A percentile compares a stretch with the other conserved stretches of the same genome.
Evolutionary conservation across 1,140 invertebrate species (phyloP).

Genomic region (Mycetomoellerius zeteki): DNA sequence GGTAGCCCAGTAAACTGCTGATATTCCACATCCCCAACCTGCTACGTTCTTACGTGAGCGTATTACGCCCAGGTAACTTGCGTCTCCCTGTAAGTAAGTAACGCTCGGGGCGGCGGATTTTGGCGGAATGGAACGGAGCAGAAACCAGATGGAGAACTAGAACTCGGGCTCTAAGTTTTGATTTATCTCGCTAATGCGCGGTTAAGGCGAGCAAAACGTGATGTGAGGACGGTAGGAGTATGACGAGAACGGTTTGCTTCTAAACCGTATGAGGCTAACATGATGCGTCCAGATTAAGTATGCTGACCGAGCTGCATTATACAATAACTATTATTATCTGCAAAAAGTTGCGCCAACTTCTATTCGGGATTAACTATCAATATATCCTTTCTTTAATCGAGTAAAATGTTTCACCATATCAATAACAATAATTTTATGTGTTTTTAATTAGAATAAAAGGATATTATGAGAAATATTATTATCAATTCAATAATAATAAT

Average conservation of each 20-base stretch:
- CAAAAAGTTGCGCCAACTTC: neutral
- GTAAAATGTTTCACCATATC: neutral
- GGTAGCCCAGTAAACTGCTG: constrained; percentile 31
- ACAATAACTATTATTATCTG: neutral
- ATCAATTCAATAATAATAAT: neutral
- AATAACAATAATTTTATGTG: neutral
- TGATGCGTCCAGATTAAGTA: constrained; percentile 33
- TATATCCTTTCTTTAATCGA: neutral
- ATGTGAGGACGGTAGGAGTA: constrained; percentile 75
- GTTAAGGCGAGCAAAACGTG: constrained; percentile 60
- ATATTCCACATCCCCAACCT: constrained; percentile 60
- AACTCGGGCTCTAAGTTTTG: constrained; percentile 83
- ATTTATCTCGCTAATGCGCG: constrained; percentile 82
- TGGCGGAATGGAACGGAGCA: constrained; percentile 76
- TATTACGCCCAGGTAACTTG: constrained; percentile 57
- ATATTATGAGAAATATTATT: constrained; percentile 2
- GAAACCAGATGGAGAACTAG: constrained; percentile 61
- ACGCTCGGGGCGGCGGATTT: constrained; percentile 47
- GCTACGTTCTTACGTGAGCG: constrained; percentile 55
- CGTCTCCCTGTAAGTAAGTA: constrained; percentile 45
- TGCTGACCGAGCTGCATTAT: neutral
- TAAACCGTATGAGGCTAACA: constrained; percentile 42
- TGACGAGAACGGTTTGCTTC: constrained; percentile 53
- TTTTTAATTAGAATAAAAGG: neutral
- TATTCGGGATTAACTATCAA: neutral